Conservation (phyloP, 2,888 invertebrate genomes). For the Gisinianus flammeolus region DNA sequence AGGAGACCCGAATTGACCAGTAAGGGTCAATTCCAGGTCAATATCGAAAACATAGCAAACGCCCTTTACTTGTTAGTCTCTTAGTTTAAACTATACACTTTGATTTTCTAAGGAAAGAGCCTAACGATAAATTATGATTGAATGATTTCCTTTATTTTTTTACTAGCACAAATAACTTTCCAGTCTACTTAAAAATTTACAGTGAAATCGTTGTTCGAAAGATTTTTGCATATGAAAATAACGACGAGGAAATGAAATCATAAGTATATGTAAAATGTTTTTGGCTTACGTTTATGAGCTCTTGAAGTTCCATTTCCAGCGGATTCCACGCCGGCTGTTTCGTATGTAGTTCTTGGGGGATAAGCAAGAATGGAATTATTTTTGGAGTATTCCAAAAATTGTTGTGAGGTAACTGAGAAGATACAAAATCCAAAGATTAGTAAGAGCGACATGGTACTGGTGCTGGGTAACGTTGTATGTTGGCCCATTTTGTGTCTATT, state of each 20-base stretch:
- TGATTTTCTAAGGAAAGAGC: too few species aligned
- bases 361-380: not conserved
- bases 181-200: not conserved
- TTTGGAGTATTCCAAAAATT: not conserved
- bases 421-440: slow-evolving; percentile 10
- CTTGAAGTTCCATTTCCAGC: slow-evolving; percentile 54
- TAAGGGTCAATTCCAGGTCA: too few species aligned
- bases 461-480: slow-evolving; percentile 10
- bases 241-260: not conserved
- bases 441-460: slow-evolving; percentile 12
- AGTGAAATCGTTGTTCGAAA: not conserved
- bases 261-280: not conserved
- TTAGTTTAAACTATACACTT: too few species aligned
- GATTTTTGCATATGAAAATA: not conserved
- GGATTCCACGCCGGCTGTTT: slow-evolving; percentile 40
- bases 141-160: not conserved
- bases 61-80: too few species aligned
- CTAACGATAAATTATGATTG: too few species aligned
- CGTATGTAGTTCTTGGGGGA: not conserved
- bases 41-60: too few species aligned
- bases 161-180: not conserved
- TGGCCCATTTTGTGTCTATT: slow-evolving; percentile 18
- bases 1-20: too few species aligned
- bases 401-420: slow-evolving; percentile 21
- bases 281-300: slow-evolving; percentile 55